These are phyloP conservation scores for Pseudoips prasinana DNA, from an alignment of 2,888 invertebrate genomes.

Conservation along the genomic window DNA sequence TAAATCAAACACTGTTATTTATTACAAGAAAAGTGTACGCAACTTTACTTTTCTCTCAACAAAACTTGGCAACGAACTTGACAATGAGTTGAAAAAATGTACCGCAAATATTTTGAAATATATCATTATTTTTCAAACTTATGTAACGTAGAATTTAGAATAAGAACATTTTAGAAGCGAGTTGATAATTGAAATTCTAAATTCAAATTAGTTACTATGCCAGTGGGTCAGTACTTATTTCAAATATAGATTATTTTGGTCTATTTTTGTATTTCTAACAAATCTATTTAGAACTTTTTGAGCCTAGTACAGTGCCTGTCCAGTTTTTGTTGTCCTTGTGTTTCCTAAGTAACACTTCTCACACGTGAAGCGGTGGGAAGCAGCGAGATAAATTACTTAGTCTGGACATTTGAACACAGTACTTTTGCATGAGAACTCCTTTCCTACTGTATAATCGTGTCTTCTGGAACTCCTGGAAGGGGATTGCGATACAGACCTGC, in stretches of 20 bases:
- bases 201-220: too few relatives aligned
- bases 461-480: conserved; percentile 8
- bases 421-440: conserved; percentile 33
- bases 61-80: conserved; percentile 18
- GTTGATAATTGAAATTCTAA: too few relatives aligned
- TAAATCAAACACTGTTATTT: conserved; percentile 24
- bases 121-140: conserved; percentile 17
- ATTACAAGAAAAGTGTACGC: conserved; percentile 7
- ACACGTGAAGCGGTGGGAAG: conserved; percentile 34
- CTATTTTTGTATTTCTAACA: too few relatives aligned
- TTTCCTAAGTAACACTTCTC: conserved; percentile 29
- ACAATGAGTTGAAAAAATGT: conserved; percentile 19
- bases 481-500: conserved; percentile 28
- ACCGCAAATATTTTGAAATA: conserved; percentile 24
- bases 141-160: conserved; percentile 5
- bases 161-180: neutral
- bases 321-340: conserved; percentile 12
- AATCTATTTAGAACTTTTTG: too few relatives aligned
- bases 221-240: too few relatives aligned
- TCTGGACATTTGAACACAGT: conserved; percentile 40
- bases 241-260: too few relatives aligned
- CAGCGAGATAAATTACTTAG: conserved; percentile 46
- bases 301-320: too few relatives aligned
- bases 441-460: conserved; percentile 26
- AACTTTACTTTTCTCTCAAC: conserved; percentile 9